Base-by-base conservation (phyloP, 1,140 invertebrate species). In the Brachionus asplanchnoidis region DNA sequence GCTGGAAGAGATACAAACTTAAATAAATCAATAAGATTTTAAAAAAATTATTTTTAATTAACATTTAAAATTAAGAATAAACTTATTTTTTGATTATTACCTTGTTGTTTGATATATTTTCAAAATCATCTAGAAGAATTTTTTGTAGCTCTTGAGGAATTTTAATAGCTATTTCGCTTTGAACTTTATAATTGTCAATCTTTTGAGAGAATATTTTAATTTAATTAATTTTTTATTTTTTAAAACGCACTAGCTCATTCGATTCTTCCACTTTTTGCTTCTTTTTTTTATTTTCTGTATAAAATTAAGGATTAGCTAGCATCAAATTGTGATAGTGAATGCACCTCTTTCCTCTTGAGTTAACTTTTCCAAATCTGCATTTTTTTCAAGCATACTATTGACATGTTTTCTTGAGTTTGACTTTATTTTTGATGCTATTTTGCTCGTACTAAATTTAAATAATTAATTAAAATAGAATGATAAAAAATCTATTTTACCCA, bases 381-480 rank as follows among this genome's bases (percentile, higher is more conserved):
- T 82, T 65, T 44, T 82, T 68, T 82, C 79, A 46, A 68, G 32
- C 50, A 65, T 68, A 9, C 9, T 50, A 26, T 46, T 82, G n/a
- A 68, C 53, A 68, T 68, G 36, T 65, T 68, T 60, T 82, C 79
- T 60, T 14, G 79, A 65, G 53, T 26, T 65, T 26, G 79, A 65
- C 53, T 82, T 82, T n/a, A 82, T 82, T 65, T 82, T 82, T 17
- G 50, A 65, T 3, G 42, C 79, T 44, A 82, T 82, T 46, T 82
- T 82, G 26, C 79, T 82, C 8, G 79, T 82, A 12, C 79, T 82
- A 36, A n/a, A 3, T 46, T 46, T 60, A 1, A 56, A 56, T 50
- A 80, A 56, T 23, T 32, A 23, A 53, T 53, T 53, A n/a, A 23
- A 14, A 65, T 4, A 53, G n/a, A 60, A 60, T 2, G 20, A 8